Conservation (phyloP, 2,797 vertebrate species). For the Enteromius thamalakanensis region DNA sequence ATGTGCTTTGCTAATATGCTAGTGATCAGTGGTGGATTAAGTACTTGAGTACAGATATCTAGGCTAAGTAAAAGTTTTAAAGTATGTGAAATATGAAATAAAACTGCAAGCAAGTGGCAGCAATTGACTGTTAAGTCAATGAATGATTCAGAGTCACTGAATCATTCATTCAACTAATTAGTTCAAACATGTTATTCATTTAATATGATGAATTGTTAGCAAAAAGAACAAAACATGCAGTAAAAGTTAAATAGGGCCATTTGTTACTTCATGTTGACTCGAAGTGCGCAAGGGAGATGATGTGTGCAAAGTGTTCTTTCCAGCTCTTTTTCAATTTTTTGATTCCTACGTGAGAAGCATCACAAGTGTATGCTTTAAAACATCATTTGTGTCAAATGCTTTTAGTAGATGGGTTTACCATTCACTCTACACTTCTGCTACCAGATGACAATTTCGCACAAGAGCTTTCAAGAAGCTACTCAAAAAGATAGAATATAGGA, state of each 20-base stretch:
- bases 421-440: not conserved
- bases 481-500: not conserved
- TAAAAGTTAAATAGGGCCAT: not conserved
- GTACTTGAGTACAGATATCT: not conserved
- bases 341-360: not conserved
- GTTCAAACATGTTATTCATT: not conserved
- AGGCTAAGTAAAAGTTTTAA: too few relatives aligned
- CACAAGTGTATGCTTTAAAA: not conserved
- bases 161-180: not conserved
- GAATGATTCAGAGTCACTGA: too few relatives aligned
- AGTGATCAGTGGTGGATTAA: not conserved
- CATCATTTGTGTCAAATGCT: not conserved
- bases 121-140: not conserved
- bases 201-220: not conserved
- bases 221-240: not conserved
- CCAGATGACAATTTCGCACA: not conserved
- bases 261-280: not conserved
- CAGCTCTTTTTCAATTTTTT: not conserved
- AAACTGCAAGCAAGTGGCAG: not conserved
- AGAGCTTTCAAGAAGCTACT: constrained; percentile 8
- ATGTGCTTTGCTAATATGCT: not conserved
- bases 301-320: not conserved
- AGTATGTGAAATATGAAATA: too few relatives aligned
- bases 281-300: not conserved
- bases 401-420: not conserved